A percentile compares a stretch with the other conserved stretches of the same genome.
These are phyloP conservation scores for Rhincodon typus DNA, from an alignment of 2,797 vertebrate species.

Conservation along the genomic window DNA sequence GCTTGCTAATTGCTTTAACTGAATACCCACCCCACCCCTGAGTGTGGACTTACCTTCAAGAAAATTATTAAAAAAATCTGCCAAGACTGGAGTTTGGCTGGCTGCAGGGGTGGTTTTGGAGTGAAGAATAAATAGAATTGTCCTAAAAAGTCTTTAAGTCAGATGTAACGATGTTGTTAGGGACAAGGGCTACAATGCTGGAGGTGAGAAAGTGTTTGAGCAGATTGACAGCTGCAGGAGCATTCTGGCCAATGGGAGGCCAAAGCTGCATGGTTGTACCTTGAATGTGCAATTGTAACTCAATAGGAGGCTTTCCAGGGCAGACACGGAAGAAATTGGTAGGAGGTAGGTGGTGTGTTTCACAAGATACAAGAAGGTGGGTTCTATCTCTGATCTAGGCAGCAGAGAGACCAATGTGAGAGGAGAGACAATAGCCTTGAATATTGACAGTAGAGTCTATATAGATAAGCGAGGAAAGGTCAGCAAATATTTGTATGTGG, in stretches of 20 bases:
- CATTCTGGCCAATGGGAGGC: background rate
- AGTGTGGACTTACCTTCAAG: background rate
- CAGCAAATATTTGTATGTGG: too few relatives aligned
- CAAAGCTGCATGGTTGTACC: background rate
- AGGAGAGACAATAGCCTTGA: too few relatives aligned
- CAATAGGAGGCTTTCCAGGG: background rate
- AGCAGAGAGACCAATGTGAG: background rate
- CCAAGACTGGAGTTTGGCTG: background rate
- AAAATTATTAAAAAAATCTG: background rate
- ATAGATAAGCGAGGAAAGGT: too few relatives aligned
- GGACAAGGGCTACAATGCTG: background rate
- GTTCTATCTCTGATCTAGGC: background rate
- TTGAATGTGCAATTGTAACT: background rate
- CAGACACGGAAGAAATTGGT: background rate
- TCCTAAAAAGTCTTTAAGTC: background rate
- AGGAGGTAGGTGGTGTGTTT: background rate
- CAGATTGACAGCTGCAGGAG: background rate
- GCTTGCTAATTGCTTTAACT: background rate
- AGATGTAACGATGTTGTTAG: background rate
- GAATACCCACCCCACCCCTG: background rate
- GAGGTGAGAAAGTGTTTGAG: background rate
- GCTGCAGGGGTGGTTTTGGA: background rate
- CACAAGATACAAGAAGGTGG: background rate
- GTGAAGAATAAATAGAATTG: background rate
- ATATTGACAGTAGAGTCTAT: too few relatives aligned